Base-by-base conservation (phyloP, 1,140 invertebrate species). In the Asobara japonica region DNA sequence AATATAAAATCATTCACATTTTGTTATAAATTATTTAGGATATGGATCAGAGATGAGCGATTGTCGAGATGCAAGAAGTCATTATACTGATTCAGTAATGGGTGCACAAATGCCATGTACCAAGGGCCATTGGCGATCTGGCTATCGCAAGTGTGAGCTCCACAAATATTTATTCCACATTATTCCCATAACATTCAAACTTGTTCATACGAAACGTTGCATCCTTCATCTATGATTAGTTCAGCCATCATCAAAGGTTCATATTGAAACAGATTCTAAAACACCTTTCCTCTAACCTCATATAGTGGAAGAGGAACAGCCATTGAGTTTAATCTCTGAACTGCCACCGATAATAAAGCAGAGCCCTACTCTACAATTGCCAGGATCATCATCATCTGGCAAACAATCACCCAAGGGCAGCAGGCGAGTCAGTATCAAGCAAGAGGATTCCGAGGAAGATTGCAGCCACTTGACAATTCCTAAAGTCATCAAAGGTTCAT, bases 1-100 rank as follows among this genome's bases (percentile, higher is more conserved):
- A n/a, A n/a, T n/a, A n/a, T n/a, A n/a, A n/a, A n/a, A n/a, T n/a
- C n/a, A n/a, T n/a, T n/a, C 66, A 11, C 67, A 3, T 29, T 67
- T 22, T 48, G 33, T 16, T 25, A 22, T 69, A 36, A 74, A 64
- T 30, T 36, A 82, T 75, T 48, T 78, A 89, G 93, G 93, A 67
- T 94, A 94, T 76, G 92, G 92, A 71, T 94, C 93, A 6, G 93
- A 94, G 85, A 88, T 91, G 78, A 93, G 92, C 75, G 93, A 94
- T 69, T 84, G 91, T 67, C 92, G 93, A 36, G 87, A 88, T 72
- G 79, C 80, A 13, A 84, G 89, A 66, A 87, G 90, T 77, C 89
- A 85, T 76, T 67, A 66, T 18, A 84, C 78, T 71, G 89, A 89
- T 62, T 84, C 83, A n/a, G 82, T 82, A 69, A 69, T 73, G 4